Evolutionary conservation across 1,140 invertebrate species (phyloP).

Genomic region (Tetraneura akinire): DNA sequence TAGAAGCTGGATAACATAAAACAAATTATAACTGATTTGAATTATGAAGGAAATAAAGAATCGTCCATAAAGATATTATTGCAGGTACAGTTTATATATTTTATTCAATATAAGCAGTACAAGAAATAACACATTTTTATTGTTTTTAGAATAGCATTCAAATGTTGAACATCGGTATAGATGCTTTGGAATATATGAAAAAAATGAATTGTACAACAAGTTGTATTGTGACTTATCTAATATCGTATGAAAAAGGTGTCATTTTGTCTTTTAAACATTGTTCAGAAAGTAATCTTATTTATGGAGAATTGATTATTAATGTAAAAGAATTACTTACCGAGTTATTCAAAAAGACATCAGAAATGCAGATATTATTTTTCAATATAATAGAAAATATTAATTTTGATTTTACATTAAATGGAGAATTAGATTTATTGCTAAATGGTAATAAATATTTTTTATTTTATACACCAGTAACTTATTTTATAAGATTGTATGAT

Average conservation of each 20-base stretch:
- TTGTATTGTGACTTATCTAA: neutral
- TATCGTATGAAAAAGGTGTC: neutral
- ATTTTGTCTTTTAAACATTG: constrained; percentile 26
- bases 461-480: no score
- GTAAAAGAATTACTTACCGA: neutral
- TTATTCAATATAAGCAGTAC: no score
- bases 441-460: neutral
- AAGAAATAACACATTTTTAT: neutral
- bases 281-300: constrained; percentile 13
- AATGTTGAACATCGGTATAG: neutral
- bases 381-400: constrained; percentile 4
- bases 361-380: constrained; percentile 17
- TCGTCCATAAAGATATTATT: neutral
- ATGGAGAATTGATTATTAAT: neutral
- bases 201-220: neutral
- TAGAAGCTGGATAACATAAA: constrained; percentile 6
- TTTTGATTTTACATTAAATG: neutral
- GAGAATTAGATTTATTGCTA: neutral
- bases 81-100: neutral
- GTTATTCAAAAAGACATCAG: constrained; percentile 16
- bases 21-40: neutral
- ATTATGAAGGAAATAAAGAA: constrained; percentile 13
- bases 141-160: constrained; percentile 13
- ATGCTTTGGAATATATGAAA: neutral
- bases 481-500: no score